Conservation (phyloP, 2,113 vertebrate genomes). For the Rhinolophus sinicus region DNA sequence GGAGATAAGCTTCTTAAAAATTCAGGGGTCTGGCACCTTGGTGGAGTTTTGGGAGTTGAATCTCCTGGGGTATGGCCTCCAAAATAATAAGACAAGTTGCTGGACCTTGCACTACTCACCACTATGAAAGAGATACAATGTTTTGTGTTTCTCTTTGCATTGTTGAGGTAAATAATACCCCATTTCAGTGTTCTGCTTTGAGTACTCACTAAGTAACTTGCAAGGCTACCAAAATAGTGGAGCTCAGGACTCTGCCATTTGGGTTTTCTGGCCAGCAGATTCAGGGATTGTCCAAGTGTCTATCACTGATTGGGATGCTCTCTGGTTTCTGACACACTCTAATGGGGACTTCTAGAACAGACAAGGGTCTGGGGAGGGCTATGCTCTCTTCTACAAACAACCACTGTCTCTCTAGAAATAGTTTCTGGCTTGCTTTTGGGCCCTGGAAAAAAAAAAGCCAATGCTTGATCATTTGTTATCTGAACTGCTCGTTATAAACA, state of each 20-base stretch:
- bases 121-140: not conserved
- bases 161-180: not conserved
- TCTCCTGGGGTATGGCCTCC: not conserved
- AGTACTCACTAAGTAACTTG: not conserved
- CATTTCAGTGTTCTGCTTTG: not conserved
- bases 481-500: not conserved
- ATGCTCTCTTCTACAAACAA: not conserved
- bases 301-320: not conserved
- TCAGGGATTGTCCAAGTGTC: not conserved
- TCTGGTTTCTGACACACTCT: not conserved
- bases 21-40: not conserved
- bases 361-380: not conserved
- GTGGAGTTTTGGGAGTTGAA: not conserved
- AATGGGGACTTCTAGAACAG: not conserved
- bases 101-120: not conserved
- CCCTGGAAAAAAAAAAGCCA: no score
- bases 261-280: not conserved
- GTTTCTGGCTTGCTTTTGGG: not conserved
- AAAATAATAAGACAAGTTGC: not conserved
- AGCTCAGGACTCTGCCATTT: not conserved
- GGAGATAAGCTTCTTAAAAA: not conserved
- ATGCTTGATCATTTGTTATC: not conserved
- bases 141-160: not conserved
- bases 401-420: not conserved
- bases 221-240: not conserved